phyloP scores from a whole-genome alignment of 2,113 vertebrate genomes.

The Myrmophylax atrothorax region DNA sequence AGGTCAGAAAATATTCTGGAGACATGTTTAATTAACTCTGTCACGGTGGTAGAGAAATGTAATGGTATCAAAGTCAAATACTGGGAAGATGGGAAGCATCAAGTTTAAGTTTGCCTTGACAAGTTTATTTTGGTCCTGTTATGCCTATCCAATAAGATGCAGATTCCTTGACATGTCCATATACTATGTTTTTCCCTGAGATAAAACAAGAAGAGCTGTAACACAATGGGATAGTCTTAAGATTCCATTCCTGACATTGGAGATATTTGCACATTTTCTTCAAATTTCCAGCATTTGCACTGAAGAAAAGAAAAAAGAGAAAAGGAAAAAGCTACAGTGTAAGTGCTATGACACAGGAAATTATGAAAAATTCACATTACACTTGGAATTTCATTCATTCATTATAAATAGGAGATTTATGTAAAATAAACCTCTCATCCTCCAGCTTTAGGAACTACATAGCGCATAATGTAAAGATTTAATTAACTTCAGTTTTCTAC shows the following conservation, averaged over 20 bases:
- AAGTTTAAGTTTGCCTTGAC: neutral
- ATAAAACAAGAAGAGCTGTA: neutral
- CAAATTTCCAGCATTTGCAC: neutral
- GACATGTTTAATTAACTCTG: neutral
- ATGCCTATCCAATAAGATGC: neutral
- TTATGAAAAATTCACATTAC: neutral
- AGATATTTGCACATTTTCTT: conserved; percentile 8
- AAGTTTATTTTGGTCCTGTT: neutral
- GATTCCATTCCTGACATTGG: neutral
- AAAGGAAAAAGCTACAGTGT: neutral
- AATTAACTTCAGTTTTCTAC: neutral
- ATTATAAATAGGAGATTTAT: neutral
- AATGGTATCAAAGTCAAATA: neutral
- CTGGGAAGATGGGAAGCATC: neutral
- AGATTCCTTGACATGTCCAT: neutral
- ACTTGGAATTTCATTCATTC: neutral
- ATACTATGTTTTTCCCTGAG: neutral
- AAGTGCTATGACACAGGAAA: neutral
- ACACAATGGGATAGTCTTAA: neutral
- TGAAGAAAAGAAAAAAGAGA: neutral
- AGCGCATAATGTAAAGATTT: neutral
- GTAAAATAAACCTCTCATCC: neutral
- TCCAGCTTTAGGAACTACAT: neutral
- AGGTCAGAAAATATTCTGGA: neutral
- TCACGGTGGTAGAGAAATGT: neutral